These are phyloP conservation scores for Metacarcinus magister DNA, from an alignment of 2,888 invertebrate species.

Conservation along the genomic window DNA sequence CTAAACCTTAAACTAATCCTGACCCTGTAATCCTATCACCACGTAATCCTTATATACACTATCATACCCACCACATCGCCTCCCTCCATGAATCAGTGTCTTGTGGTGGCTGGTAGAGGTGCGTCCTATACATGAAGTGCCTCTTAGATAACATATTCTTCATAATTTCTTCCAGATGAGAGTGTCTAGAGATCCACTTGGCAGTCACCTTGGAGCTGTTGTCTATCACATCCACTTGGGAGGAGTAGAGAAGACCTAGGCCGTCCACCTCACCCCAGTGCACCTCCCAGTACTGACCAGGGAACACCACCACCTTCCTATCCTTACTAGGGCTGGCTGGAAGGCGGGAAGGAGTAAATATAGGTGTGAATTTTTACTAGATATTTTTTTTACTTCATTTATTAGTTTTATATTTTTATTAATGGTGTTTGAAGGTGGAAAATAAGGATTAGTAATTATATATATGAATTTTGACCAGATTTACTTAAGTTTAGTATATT, in stretches of 20 bases:
- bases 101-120: conserved; percentile 5
- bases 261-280: conserved; percentile 60
- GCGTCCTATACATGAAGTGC: conserved; percentile 43
- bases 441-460: too few relatives aligned
- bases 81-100: conserved; percentile 16
- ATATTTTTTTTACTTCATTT: too few relatives aligned
- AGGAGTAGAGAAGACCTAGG: conserved; percentile 33
- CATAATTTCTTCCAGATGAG: neutral
- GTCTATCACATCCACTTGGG: conserved; percentile 40
- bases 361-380: too few relatives aligned
- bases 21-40: neutral
- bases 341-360: neutral
- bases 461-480: too few relatives aligned
- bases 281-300: conserved; percentile 19
- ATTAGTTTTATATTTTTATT: too few relatives aligned
- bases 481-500: too few relatives aligned
- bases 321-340: neutral
- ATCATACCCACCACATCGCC: neutral
- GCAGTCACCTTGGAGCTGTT: neutral
- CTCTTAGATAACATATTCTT: neutral
- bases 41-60: neutral
- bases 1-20: neutral
- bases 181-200: neutral
- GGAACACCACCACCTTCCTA: neutral
- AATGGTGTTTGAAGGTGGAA: too few relatives aligned